phyloP scores from a whole-genome alignment of 2,113 vertebrate genomes.

The Clarias batrachus region DNA sequence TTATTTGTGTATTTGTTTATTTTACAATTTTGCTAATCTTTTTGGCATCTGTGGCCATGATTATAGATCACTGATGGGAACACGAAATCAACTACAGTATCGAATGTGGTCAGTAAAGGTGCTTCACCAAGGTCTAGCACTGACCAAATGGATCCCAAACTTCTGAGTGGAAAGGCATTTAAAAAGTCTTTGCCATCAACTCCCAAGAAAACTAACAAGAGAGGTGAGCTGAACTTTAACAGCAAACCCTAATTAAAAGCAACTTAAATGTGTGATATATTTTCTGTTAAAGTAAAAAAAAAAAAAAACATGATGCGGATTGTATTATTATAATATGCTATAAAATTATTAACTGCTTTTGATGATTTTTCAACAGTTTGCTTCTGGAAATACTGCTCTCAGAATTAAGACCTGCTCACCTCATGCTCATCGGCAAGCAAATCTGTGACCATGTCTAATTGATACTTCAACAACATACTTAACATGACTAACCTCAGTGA shows the following conservation, averaged over 20 bases:
- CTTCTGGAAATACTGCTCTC: constrained; percentile 80
- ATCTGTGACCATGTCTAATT: background rate
- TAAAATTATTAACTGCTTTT: background rate
- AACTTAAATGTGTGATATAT: background rate
- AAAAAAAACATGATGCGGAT: too few relatives aligned
- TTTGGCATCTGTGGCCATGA: background rate
- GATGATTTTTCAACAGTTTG: constrained; percentile 65
- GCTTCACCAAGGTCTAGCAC: constrained; percentile 57
- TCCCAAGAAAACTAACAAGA: constrained; percentile 73
- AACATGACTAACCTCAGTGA: constrained; percentile 62
- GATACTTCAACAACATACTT: constrained; percentile 51
- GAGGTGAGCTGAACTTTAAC: constrained; percentile 61
- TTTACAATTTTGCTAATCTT: background rate
- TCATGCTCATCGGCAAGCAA: constrained; percentile 21
- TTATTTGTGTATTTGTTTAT: too few relatives aligned
- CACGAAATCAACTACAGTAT: constrained; percentile 58
- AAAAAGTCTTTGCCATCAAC: constrained; percentile 66
- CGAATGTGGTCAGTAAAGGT: constrained; percentile 50
- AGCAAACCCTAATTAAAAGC: background rate
- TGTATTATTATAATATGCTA: too few relatives aligned
- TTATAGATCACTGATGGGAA: constrained; percentile 55
- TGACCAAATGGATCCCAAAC: constrained; percentile 47
- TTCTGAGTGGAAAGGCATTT: constrained; percentile 55
- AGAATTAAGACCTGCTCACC: constrained; percentile 64
- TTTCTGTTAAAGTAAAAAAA: background rate